A percentile compares a stretch with the other conserved stretches of the same genome.
Evolutionary conservation across 2,113 vertebrate species (phyloP).

Genomic region (Cricetomys ansorgei): DNA sequence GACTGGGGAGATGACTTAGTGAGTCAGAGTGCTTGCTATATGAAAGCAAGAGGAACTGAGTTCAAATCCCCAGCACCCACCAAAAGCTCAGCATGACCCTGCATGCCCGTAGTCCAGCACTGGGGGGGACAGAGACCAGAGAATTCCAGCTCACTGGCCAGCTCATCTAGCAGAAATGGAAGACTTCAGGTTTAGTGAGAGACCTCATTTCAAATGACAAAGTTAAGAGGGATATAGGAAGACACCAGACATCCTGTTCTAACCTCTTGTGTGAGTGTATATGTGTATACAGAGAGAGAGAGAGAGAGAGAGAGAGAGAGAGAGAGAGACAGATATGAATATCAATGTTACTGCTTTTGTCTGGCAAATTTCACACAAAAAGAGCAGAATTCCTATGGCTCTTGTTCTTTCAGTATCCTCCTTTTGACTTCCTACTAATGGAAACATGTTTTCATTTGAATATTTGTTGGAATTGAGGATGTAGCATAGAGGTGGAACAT

Average conservation of each 20-base stretch:
- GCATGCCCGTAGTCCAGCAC: too few relatives aligned
- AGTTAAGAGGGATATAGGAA: too few relatives aligned
- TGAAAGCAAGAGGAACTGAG: not conserved
- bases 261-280: not conserved
- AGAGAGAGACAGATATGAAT: not conserved
- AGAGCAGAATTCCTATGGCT: not conserved
- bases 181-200: not conserved
- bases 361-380: not conserved
- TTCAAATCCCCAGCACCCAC: not conserved
- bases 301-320: too few relatives aligned
- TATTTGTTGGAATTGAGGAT: not conserved
- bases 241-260: not conserved
- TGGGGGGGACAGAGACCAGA: not conserved
- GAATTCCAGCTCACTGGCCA: not conserved
- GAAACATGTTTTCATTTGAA: slow-evolving; percentile 8
- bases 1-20: not conserved
- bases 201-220: not conserved
- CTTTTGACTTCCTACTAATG: not conserved
- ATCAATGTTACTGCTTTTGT: not conserved
- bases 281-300: too few relatives aligned
- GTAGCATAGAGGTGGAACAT: not conserved
- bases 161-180: too few relatives aligned
- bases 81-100: not conserved
- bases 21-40: not conserved
- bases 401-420: not conserved